Evolutionary conservation across 1,140 invertebrate species (phyloP), one percentile per base, ranked within the genome.

Genomic region (Camponotus vicinus): DNA sequence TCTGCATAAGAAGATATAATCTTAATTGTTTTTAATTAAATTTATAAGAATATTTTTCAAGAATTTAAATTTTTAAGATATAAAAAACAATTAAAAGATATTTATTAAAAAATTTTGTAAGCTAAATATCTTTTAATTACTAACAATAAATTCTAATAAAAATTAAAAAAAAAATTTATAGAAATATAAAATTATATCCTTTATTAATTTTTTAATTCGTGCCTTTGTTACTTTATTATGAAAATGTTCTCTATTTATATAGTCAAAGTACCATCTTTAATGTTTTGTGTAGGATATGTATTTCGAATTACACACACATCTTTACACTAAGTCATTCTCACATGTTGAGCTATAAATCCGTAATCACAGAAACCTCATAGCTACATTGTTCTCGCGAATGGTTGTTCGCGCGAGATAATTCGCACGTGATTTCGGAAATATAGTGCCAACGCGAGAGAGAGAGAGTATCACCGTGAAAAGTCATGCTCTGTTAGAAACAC

Each of bases 401-500:
- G 71, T 45, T 42, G 63, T 78, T 73, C 82, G 59, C 21, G 82
- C 34, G 45, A 34, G 67, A 61, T 69, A 82, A 82, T 82, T 82
- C 67, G 52, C 79, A 55, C 73, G 63, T 64, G 45, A 61, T 84
- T 75, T 87, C 79, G 80, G 27, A 52, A 52, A 34, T 52, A 75
- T 63, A n/a, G 67, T 40, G 67, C 64, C 63, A 52, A 64, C 64
- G 55, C 6, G 45, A 27, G 63, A 55, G 42, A 7, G 27, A 27
- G 27, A 27, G 27, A 27, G 27, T 27, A 83, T 75, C 69, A 55
- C n/a, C 18, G 79, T n/a, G 79, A 61, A 75, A 83, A 83, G 79
- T 75, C 69, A 83, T 49, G 71, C 73, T 63, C 77, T 75, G 73
- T 85, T 85, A 78, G 82, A 85, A 85, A 55, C 21, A 76, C 59